Evolutionary conservation across 2,797 vertebrate species (phyloP), one percentile per base, ranked within the genome.

Genomic region (Synanceia verrucosa): DNA sequence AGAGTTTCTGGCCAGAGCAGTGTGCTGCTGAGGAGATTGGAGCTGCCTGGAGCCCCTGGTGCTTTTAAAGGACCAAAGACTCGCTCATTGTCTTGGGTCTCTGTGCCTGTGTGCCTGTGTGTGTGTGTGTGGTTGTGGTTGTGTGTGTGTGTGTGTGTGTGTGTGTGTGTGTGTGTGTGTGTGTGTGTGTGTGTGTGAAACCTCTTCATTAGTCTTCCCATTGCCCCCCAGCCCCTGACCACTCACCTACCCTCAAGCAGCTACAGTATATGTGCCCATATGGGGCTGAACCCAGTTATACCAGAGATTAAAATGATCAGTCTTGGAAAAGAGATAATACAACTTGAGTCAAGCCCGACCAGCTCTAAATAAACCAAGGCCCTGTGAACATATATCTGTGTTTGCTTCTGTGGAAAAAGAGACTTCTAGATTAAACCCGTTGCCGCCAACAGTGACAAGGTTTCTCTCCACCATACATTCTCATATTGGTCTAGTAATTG

Each of bases 291-390:
- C 76, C 85, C 81, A 88, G 84, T 93, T 91, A 86, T 88, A 77
- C 39, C 43, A 19, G 62, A 85, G 86, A 93, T 90, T 90, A 89
- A 92, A 91, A 91, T 84, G 71, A 93, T 86, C 91, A 84, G 84
- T 85, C 84, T 80, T 83, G 58, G 74, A 61, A 68, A 82, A 80
- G 64, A 78, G 83, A 84, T 80, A 81, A 88, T 74, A 76, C 65
- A 72, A 76, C 66, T 78, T 63, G 79, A 90, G 79, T 88, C 21
- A 21, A 70, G 70, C 65, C 70, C 67, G 59, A 34, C 43, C 34
- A 41, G 65, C 58, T 48, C 67, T 79, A 77, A 89, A 89, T 81
- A 86, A 86, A 84, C 59, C 51, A 4, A 46, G 19, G 28, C 41
- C 57, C 31, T 26, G 18, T 58, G n/a, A 50, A 47, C 11, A 9